These are phyloP conservation scores for Dermatemys mawii DNA, from an alignment of 2,113 vertebrate species.

Conservation along the genomic window DNA sequence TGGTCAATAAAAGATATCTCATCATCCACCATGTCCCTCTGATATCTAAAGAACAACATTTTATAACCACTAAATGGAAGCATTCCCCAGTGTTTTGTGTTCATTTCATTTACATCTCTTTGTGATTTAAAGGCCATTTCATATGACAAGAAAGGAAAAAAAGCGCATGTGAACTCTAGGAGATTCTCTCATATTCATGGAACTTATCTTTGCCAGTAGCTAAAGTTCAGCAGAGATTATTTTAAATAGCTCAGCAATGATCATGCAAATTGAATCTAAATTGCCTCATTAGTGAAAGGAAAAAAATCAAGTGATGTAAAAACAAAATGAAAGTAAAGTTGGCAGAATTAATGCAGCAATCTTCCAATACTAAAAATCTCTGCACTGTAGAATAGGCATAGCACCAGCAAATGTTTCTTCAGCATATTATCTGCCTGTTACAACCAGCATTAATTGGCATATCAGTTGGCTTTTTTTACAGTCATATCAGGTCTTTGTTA, in stretches of 20 bases:
- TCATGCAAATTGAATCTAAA: slow-evolving; percentile 48
- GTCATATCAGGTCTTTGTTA: background rate
- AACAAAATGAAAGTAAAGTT: slow-evolving; percentile 6
- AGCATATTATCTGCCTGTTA: background rate
- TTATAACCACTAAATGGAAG: background rate
- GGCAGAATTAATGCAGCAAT: background rate
- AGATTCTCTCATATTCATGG: background rate
- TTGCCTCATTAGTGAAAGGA: background rate
- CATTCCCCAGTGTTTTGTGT: background rate
- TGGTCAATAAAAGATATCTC: background rate
- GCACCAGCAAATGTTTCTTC: background rate
- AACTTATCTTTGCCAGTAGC: background rate
- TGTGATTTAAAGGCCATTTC: background rate
- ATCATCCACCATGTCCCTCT: background rate
- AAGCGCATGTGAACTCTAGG: background rate
- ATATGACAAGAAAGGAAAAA: background rate
- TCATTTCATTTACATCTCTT: background rate
- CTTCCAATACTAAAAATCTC: slow-evolving; percentile 14
- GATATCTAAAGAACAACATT: background rate
- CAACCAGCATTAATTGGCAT: background rate
- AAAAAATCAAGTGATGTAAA: background rate
- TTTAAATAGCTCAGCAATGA: slow-evolving; percentile 21
- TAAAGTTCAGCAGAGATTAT: slow-evolving; percentile 6
- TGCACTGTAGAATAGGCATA: slow-evolving; percentile 8
- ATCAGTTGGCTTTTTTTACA: background rate